These are phyloP conservation scores for Chelonoidis abingdonii DNA, from an alignment of 2,113 vertebrate genomes.

Conservation along the genomic window DNA sequence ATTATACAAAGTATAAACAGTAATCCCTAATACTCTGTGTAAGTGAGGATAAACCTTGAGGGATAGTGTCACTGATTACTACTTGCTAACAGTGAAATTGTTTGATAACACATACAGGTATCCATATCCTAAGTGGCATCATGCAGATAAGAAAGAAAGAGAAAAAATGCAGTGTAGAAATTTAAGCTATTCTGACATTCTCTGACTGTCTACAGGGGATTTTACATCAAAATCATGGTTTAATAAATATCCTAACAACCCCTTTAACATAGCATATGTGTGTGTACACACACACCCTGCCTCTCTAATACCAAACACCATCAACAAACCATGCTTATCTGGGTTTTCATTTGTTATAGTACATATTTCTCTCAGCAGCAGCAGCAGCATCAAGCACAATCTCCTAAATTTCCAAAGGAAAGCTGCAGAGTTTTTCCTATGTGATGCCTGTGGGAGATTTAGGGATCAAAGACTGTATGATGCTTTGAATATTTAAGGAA, in stretches of 20 bases:
- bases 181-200: background rate
- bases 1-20: background rate
- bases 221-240: background rate
- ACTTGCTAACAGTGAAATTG: background rate
- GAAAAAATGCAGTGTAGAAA: background rate
- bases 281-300: background rate
- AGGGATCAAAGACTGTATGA: background rate
- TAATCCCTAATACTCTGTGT: background rate
- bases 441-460: background rate
- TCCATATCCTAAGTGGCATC: background rate
- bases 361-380: background rate
- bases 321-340: background rate
- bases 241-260: background rate
- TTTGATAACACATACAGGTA: background rate
- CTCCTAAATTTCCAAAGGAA: background rate
- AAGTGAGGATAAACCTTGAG: background rate
- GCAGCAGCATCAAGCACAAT: fast-evolving
- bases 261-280: background rate
- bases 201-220: background rate
- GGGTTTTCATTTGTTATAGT: background rate
- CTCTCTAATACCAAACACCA: background rate
- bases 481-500: background rate
- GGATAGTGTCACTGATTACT: background rate
- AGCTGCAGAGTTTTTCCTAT: background rate
- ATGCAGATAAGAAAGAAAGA: background rate